Evolutionary conservation across 2,113 vertebrate genomes (phyloP).

Genomic region (Rhombomys opimus): DNA sequence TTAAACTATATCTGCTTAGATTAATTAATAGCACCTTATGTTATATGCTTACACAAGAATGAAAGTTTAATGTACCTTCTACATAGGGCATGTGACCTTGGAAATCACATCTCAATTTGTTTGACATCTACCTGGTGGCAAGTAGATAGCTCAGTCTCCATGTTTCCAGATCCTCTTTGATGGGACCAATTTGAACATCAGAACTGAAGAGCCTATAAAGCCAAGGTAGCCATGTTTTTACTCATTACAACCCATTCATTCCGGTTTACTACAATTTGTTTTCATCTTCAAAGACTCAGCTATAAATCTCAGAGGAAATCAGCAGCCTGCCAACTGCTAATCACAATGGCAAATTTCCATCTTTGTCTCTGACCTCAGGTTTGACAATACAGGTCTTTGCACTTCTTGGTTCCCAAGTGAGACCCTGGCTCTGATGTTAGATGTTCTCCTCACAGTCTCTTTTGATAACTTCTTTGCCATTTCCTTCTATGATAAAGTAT

Average conservation of each 20-base stretch:
- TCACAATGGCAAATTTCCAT: not conserved
- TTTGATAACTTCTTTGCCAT: not conserved
- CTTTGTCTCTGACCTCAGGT: slow-evolving; percentile 25
- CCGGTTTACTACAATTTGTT: not conserved
- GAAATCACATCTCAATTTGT: not conserved
- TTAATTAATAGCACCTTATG: slow-evolving; percentile 15
- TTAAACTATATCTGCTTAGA: not conserved
- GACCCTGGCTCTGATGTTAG: not conserved
- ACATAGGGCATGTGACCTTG: slow-evolving; percentile 49
- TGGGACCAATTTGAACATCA: not conserved
- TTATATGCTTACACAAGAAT: not conserved
- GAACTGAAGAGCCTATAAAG: not conserved
- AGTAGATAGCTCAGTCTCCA: not conserved
- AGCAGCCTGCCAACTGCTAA: not conserved
- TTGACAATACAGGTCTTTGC: not conserved
- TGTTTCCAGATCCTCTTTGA: not conserved
- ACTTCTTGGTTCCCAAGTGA: not conserved
- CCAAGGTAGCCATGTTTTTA: not conserved
- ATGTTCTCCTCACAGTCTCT: not conserved
- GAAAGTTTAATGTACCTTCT: slow-evolving; percentile 1
- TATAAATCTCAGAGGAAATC: not conserved
- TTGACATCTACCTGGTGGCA: not conserved
- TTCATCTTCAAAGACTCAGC: not conserved
- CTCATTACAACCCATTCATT: not conserved
- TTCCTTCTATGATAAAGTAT: not conserved